Evolutionary conservation across 2,888 invertebrate species (phyloP), one percentile per base, ranked within the genome.

Genomic region (Atethmia centrago): DNA sequence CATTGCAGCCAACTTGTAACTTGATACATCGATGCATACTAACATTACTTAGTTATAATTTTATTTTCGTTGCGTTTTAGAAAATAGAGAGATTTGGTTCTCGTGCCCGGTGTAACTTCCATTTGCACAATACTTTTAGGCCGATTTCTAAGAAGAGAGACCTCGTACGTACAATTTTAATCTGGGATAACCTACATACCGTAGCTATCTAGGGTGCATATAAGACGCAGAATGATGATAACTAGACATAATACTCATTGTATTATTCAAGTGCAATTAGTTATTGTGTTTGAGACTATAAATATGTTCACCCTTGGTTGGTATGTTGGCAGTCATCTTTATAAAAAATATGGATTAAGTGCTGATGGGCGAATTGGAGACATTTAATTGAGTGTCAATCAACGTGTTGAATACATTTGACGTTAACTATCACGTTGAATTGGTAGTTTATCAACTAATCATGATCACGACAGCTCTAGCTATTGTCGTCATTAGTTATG

Each of bases 1-100:
- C 91, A 91, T 88, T 92, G 88, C 90, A 89, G 87, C 89, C 88
- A 90, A 89, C 88, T 89, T 88, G 88, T 88, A 88, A 88, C 87
- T 85, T 87, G 88, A 90, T 91, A 90, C 88, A 84, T 80, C 83
- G 87, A 85, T 85, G 85, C 80, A 80, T 84, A 83, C 77, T 76
- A 73, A 75, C 28, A 72, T 82, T 83, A 71, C 83, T 69, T 79
- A 74, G 78, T 74, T 71, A 77, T 68, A 77, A 86, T 78, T 78
- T 76, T 76, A 70, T 66, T 69, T 64, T 58, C 21, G 25, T 58
- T 49, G 62, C 51, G 47, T 62, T 74, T 70, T 81, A 79, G 80
- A 83, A 83, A 83, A 69, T 79, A 31, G 49, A 83, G 56, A 47
- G 36, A 45, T 74, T 53, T 51, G 56, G 25, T 42, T 55, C 49